A percentile compares a stretch with the other conserved stretches of the same genome.
These are phyloP conservation scores for Pocillopora verrucosa DNA, from an alignment of 64 coral and sea anemone species.

Conservation along the genomic window DNA sequence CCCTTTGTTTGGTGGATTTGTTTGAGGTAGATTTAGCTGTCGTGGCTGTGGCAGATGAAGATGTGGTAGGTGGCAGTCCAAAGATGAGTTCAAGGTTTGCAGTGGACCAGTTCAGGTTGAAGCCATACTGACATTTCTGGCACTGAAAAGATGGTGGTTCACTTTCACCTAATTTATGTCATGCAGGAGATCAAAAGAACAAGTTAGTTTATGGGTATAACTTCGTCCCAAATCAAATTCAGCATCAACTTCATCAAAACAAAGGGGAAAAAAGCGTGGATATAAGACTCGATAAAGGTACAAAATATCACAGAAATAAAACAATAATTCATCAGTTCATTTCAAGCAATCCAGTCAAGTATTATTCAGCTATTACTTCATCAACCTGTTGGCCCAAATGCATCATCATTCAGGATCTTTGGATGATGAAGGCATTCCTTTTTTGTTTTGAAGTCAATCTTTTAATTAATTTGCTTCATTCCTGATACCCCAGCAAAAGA, in stretches of 20 bases:
- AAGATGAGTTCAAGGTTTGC: constrained; percentile 95
- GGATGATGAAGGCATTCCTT: no score
- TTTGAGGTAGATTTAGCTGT: not conserved
- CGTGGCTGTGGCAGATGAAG: not conserved
- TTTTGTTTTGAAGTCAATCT: no score
- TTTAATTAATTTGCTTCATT: no score
- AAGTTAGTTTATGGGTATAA: not conserved
- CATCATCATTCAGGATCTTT: no score
- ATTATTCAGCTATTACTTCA: no score
- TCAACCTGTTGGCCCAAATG: no score
- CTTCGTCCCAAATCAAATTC: not conserved
- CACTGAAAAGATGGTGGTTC: constrained; percentile 96
- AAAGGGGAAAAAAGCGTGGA: not conserved
- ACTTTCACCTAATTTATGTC: constrained; percentile 58
- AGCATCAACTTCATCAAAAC: not conserved
- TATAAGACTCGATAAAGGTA: no score
- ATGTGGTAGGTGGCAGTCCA: constrained; percentile 29
- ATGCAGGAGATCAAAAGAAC: not conserved
- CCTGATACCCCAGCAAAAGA: no score
- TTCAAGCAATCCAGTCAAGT: no score
- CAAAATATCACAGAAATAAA: no score
- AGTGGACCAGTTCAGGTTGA: constrained; percentile 96
- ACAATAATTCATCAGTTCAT: no score
- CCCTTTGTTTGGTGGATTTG: not conserved
- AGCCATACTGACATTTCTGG: constrained; percentile 85